Evolutionary conservation across 2,797 vertebrate species (phyloP).

Genomic region (Danio albolineatus): DNA sequence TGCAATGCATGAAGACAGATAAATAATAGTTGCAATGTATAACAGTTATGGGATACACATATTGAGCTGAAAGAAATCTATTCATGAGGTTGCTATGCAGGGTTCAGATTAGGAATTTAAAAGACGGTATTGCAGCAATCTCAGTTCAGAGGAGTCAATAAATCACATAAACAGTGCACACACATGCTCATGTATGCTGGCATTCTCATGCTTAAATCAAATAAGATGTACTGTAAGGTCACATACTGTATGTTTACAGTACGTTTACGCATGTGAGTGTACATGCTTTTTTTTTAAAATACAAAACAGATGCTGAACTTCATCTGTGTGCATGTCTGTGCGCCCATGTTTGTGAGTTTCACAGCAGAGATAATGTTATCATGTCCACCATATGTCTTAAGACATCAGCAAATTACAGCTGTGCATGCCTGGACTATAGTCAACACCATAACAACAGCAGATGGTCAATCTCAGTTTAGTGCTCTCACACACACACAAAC

Average conservation of each 20-base stretch:
- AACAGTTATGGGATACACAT: slow-evolving; percentile 17
- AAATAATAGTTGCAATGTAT: slow-evolving; percentile 19
- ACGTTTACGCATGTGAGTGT: slow-evolving; percentile 1
- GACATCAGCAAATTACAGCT: slow-evolving; percentile 79
- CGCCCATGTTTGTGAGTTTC: slow-evolving; percentile 30
- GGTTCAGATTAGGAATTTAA: slow-evolving; percentile 8
- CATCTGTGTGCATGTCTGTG: slow-evolving; percentile 27
- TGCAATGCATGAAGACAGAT: slow-evolving; percentile 16
- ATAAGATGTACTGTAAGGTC: neutral
- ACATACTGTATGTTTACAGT: slow-evolving; percentile 17
- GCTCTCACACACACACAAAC: slow-evolving; percentile 10
- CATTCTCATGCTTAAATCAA: neutral
- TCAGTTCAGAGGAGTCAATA: slow-evolving; percentile 10
- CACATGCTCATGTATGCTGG: slow-evolving; percentile 3
- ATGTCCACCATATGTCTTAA: slow-evolving; percentile 78
- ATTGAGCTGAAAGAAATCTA: slow-evolving; percentile 8
- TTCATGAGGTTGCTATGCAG: slow-evolving; percentile 39
- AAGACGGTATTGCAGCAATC: slow-evolving; percentile 2
- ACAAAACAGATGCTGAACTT: slow-evolving; percentile 42
- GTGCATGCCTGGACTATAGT: slow-evolving; percentile 57
- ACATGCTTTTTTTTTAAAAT: slow-evolving; percentile 39
- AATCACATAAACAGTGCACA: slow-evolving; percentile 17
- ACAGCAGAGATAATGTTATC: slow-evolving; percentile 73
- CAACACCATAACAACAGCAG: slow-evolving; percentile 57
- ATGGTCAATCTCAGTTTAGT: slow-evolving; percentile 56